These are phyloP conservation scores for Zenarchopterus dispar DNA, from an alignment of 2,797 vertebrate species.

Conservation along the genomic window DNA sequence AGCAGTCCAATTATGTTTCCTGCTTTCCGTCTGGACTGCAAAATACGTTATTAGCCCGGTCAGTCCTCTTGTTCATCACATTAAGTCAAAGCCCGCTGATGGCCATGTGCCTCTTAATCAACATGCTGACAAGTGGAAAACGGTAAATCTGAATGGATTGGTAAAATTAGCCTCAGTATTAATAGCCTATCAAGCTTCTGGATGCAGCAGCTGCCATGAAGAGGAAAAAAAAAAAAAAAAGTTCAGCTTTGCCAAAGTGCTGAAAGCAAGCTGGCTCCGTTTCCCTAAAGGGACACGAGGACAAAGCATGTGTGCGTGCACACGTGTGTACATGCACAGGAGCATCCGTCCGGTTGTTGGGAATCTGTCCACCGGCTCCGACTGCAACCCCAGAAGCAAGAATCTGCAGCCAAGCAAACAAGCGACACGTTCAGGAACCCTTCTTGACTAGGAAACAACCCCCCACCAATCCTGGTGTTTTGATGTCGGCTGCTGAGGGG, in stretches of 20 bases:
- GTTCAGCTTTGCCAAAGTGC: constrained; percentile 77
- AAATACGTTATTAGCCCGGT: constrained; percentile 53
- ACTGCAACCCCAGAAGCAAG: constrained; percentile 69
- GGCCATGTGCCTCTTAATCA: constrained; percentile 84
- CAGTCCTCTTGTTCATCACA: constrained; percentile 65
- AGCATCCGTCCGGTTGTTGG: constrained; percentile 58
- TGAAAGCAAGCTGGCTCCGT: constrained; percentile 76
- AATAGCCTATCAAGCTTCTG: constrained; percentile 84
- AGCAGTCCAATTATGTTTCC: constrained; percentile 25
- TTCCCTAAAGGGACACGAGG: constrained; percentile 69
- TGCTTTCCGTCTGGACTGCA: constrained; percentile 37
- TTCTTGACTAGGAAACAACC: constrained; percentile 66
- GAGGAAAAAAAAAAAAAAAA: constrained; percentile 49
- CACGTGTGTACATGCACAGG: neutral
- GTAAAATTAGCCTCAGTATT: constrained; percentile 85
- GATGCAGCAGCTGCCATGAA: constrained; percentile 83
- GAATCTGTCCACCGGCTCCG: constrained; percentile 71
- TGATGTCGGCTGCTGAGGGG: constrained; percentile 76
- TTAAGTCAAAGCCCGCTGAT: constrained; percentile 69
- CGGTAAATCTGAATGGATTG: constrained; percentile 83
- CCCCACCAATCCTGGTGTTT: constrained; percentile 61
- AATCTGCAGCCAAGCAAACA: constrained; percentile 69
- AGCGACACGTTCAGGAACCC: constrained; percentile 62
- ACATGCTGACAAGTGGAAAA: constrained; percentile 79
- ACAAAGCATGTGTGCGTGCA: constrained; percentile 25